A percentile compares a stretch with the other conserved stretches of the same genome.
These are phyloP conservation scores for Melanostoma mellinum DNA, from an alignment of 2,888 invertebrate genomes.

Conservation along the genomic window DNA sequence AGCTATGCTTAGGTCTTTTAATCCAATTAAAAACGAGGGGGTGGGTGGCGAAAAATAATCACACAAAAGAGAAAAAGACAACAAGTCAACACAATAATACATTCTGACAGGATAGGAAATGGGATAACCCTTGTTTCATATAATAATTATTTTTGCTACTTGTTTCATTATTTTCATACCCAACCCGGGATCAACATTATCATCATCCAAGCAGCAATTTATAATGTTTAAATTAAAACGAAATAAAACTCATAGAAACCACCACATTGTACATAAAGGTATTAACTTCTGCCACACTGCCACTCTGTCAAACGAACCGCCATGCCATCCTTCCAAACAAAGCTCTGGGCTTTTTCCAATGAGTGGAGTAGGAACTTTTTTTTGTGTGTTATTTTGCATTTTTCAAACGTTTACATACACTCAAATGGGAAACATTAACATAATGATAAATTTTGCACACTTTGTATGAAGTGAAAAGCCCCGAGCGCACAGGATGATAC, in stretches of 20 bases:
- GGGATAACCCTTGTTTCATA: neutral
- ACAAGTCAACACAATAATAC: too few species aligned
- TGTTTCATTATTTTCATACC: neutral
- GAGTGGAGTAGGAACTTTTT: neutral
- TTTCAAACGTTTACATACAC: conserved; percentile 6
- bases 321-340: neutral
- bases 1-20: neutral
- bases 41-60: too few species aligned
- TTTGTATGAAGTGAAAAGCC: conserved; percentile 1
- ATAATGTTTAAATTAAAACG: conserved; percentile 2
- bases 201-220: conserved; percentile 15
- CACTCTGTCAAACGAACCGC: neutral
- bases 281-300: neutral
- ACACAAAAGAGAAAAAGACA: too few species aligned
- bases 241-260: neutral
- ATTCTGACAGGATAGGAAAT: too few species aligned
- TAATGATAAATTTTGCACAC: conserved; percentile 38
- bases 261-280: conserved; percentile 3
- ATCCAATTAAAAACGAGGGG: too few species aligned
- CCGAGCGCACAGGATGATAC: neutral
- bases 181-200: neutral
- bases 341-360: neutral
- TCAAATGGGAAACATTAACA: conserved; percentile 36
- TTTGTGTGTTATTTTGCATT: conserved; percentile 5
- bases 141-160: neutral